Conservation (phyloP, 2,797 vertebrate species). For the Silurus lanzhouensis region DNA sequence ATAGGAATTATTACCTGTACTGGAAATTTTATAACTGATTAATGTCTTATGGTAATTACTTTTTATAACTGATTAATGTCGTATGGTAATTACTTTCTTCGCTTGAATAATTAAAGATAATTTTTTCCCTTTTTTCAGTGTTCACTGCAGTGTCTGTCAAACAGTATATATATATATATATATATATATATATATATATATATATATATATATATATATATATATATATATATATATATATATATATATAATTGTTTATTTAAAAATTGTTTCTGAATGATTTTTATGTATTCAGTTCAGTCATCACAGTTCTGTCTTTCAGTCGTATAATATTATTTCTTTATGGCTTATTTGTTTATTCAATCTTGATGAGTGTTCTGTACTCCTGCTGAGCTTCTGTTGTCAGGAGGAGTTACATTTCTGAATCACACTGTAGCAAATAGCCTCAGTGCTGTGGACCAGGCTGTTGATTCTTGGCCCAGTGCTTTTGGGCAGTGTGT, state of each 20-base stretch:
- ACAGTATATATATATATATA: too few relatives aligned
- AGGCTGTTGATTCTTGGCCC: slow-evolving; percentile 25
- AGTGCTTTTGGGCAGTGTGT: slow-evolving; percentile 14
- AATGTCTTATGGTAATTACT: not conserved
- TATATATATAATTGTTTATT: not conserved
- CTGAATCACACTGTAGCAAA: slow-evolving; percentile 15
- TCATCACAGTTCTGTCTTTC: not conserved
- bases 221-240: too few relatives aligned
- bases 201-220: too few relatives aligned
- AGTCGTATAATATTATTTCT: not conserved
- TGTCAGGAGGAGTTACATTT: slow-evolving; percentile 27
- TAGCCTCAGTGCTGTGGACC: not conserved
- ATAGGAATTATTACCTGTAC: slow-evolving; percentile 2
- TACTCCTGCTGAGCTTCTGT: slow-evolving; percentile 24
- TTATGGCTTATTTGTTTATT: slow-evolving; percentile 8
- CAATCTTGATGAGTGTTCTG: slow-evolving; percentile 22
- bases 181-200: too few relatives aligned
- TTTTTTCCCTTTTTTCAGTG: not conserved
- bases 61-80: not conserved
- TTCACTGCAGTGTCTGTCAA: not conserved
- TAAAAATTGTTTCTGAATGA: not conserved
- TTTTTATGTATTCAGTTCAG: not conserved
- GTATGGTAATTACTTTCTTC: not conserved
- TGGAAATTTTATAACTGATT: not conserved
- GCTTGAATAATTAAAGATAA: not conserved